Percentiles rank a stretch among this genome's conserved stretches.
Evolutionary conservation across 2,888 invertebrate species (phyloP).

Genomic region (Temnothorax ravouxi): DNA sequence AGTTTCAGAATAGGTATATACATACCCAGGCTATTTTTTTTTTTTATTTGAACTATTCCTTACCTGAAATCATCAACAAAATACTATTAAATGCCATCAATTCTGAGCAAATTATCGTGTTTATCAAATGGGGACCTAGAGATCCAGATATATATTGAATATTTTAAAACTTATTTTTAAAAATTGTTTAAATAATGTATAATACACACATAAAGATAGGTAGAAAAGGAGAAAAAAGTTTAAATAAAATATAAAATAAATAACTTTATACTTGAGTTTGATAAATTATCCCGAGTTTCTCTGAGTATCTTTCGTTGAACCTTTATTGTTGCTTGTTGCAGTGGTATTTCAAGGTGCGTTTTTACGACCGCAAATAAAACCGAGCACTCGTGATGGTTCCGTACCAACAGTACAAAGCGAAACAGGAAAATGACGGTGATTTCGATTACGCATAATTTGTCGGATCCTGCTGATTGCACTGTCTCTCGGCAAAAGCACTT

Average conservation of each 20-base stretch:
- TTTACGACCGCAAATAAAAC: conserved; percentile 47
- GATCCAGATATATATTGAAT: too few species aligned
- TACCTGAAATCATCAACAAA: too few species aligned
- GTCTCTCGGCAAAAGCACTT: conserved; percentile 78
- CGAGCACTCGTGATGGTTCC: conserved; percentile 12
- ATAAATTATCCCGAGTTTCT: background rate
- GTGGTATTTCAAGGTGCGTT: conserved; percentile 24
- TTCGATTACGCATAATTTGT: conserved; percentile 79
- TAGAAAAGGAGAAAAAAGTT: background rate
- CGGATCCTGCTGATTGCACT: conserved; percentile 73
- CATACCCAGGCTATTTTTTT: too few species aligned
- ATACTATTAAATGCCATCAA: too few species aligned
- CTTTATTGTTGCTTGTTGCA: conserved; percentile 12
- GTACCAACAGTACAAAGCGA: conserved; percentile 57
- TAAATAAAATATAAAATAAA: conserved; percentile 23
- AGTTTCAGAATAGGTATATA: too few species aligned
- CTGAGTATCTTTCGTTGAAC: conserved; percentile 21
- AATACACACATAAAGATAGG: background rate
- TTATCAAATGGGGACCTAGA: too few species aligned
- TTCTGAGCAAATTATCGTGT: too few species aligned
- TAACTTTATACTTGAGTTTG: background rate
- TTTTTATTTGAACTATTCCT: too few species aligned
- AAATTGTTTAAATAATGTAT: background rate
- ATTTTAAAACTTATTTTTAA: background rate
- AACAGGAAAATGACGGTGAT: conserved; percentile 76